These are phyloP conservation scores for Diceros bicornis DNA, from an alignment of 2,797 vertebrate species.

Conservation along the genomic window DNA sequence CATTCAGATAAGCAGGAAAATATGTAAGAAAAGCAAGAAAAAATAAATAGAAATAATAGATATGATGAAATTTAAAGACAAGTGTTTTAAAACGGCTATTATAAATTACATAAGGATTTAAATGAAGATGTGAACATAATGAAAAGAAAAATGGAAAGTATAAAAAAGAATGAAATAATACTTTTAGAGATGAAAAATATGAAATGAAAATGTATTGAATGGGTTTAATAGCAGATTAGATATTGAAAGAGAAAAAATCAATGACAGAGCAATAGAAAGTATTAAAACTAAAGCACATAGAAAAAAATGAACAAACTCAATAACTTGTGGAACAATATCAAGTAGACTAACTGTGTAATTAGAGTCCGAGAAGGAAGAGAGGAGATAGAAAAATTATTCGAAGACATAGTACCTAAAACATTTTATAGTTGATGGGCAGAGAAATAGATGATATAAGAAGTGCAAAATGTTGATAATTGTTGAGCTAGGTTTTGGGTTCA, in stretches of 20 bases:
- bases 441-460: not conserved
- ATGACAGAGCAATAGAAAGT: not conserved
- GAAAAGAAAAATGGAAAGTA: not conserved
- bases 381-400: not conserved
- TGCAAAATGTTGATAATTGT: not conserved
- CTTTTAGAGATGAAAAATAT: not conserved
- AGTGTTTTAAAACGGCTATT: not conserved
- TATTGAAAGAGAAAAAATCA: not conserved
- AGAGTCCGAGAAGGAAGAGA: not conserved
- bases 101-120: not conserved
- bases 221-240: not conserved
- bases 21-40: not conserved
- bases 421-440: not conserved
- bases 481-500: not conserved
- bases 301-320: not conserved
- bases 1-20: not conserved
- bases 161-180: not conserved
- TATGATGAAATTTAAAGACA: not conserved
- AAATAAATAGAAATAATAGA: not conserved
- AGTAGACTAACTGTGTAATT: not conserved
- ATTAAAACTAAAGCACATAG: not conserved
- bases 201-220: not conserved
- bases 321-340: not conserved
- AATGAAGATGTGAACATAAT: not conserved
- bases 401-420: not conserved